Evolutionary conservation across 2,888 invertebrate genomes (phyloP).

Genomic region (Noctua pronuba): DNA sequence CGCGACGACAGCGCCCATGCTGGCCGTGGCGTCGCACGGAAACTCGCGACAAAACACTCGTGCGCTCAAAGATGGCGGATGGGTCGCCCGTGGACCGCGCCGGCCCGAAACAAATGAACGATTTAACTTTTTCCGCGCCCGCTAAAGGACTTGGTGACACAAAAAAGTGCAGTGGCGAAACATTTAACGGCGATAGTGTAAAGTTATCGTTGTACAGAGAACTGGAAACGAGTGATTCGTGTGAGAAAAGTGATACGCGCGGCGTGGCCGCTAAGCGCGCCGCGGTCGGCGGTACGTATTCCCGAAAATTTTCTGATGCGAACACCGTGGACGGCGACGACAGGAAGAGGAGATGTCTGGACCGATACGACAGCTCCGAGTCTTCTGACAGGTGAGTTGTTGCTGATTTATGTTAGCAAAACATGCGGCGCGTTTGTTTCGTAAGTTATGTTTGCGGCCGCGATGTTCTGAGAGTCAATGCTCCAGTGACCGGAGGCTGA

Average conservation of each 20-base stretch:
- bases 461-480: slow-evolving; percentile 86
- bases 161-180: slow-evolving; percentile 90
- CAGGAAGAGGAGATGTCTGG: slow-evolving; percentile 96
- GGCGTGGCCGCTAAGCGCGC: slow-evolving; percentile 86
- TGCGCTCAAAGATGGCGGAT: slow-evolving; percentile 96
- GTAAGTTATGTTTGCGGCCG: slow-evolving; percentile 78
- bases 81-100: slow-evolving; percentile 92
- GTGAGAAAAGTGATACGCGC: slow-evolving; percentile 90
- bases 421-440: slow-evolving; percentile 61
- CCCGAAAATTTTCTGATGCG: slow-evolving; percentile 83
- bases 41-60: slow-evolving; percentile 90
- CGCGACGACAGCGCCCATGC: slow-evolving; percentile 84
- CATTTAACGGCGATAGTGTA: slow-evolving; percentile 82
- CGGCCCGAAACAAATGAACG: slow-evolving; percentile 90
- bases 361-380: slow-evolving; percentile 98
- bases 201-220: slow-evolving; percentile 88
- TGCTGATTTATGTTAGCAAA: slow-evolving; percentile 73
- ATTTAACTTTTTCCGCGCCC: slow-evolving; percentile 90
- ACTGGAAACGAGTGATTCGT: slow-evolving; percentile 88
- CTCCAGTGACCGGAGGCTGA: slow-evolving; percentile 89
- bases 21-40: slow-evolving; percentile 78
- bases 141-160: slow-evolving; percentile 87
- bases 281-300: slow-evolving; percentile 80
- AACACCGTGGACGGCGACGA: slow-evolving; percentile 88
- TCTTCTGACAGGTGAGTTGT: slow-evolving; percentile 96